Evolutionary conservation across 2,888 invertebrate genomes (phyloP), one percentile per base, ranked within the genome.

Genomic region (Caenorhabditis panamensis): DNA sequence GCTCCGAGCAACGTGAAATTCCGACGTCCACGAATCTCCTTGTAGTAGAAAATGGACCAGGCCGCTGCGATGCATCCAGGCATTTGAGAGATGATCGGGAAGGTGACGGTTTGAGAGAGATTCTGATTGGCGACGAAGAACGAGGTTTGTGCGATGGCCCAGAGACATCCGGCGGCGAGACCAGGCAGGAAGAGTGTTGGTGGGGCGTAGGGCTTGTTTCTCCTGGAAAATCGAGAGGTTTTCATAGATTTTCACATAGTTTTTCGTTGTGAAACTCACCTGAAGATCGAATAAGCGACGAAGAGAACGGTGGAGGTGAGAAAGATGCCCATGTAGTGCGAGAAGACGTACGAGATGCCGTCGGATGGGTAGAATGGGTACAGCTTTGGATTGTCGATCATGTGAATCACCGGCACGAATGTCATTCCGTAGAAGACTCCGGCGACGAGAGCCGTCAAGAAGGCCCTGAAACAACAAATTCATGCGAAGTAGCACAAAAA

Each of bases 71-170:
- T 88, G 41, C 92, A 91, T 16, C 91, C 91, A 3, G 92, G 92
- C 22, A 91, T 82, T 85, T 92, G 91, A 22, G 92, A 91, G 16
- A 92, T 91, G 56, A 93, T 92, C 16, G 93, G 93, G 80, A 92
- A 93, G 24, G 92, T 91, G 66, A 84, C 84, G 4, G 85, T 77
- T 41, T 92, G 92, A 0, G 92, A 92, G 28, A 93, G 88, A 2
- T 89, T 87, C 69, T 91, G 89, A 86, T 93, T 93, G 28, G 93
- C 92, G 16, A 93, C 87, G 87, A 93, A 92, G 85, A 92, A 93
- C 41, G 90, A 88, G 5, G 91, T 86, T n/a, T 92, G 91, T 22
- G 92, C 93, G 8, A 92, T 82, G 4, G 90, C 91, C 93, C 93
- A 93, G 90, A 93, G 90, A 9, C 91, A 53, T 0, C 93, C 93